phyloP scores from a whole-genome alignment of 2,888 invertebrate genomes.

The Polyommatus iphigenia region DNA sequence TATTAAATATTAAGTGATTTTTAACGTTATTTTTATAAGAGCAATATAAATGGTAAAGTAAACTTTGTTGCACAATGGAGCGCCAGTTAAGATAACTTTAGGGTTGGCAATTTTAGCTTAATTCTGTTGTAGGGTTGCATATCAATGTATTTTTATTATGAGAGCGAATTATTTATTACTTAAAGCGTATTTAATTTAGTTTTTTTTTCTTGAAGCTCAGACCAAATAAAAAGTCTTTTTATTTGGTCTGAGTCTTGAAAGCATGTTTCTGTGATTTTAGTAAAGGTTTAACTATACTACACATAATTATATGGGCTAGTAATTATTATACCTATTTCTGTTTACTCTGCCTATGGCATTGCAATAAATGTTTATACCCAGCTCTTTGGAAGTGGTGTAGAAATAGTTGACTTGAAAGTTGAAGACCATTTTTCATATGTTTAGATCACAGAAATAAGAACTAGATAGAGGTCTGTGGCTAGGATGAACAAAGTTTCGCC shows the following conservation, averaged over 20 bases:
- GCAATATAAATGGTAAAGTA: slow-evolving; percentile 15
- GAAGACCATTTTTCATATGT: too few species aligned
- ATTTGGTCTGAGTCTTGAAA: too few species aligned
- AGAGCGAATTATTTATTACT: not conserved
- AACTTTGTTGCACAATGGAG: not conserved
- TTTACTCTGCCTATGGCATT: not conserved
- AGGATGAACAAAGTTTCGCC: not conserved
- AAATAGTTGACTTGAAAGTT: not conserved
- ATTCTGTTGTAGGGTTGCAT: not conserved
- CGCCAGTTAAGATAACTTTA: not conserved
- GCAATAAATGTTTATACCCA: not conserved
- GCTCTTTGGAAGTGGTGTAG: not conserved
- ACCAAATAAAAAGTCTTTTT: too few species aligned
- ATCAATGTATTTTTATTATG: not conserved
- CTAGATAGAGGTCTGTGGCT: too few species aligned
- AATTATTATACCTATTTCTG: too few species aligned
- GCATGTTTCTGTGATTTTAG: too few species aligned
- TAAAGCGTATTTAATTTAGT: not conserved
- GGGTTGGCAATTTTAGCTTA: slow-evolving; percentile 5
- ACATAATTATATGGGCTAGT: too few species aligned
- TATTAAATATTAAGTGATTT: slow-evolving; percentile 43
- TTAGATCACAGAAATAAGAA: too few species aligned
- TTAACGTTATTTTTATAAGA: slow-evolving; percentile 32
- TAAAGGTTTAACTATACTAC: too few species aligned
- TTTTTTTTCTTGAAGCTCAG: too few species aligned